Conservation (phyloP, 92 coral and sea anemone species). For the Zoanthus sansibaricus region DNA sequence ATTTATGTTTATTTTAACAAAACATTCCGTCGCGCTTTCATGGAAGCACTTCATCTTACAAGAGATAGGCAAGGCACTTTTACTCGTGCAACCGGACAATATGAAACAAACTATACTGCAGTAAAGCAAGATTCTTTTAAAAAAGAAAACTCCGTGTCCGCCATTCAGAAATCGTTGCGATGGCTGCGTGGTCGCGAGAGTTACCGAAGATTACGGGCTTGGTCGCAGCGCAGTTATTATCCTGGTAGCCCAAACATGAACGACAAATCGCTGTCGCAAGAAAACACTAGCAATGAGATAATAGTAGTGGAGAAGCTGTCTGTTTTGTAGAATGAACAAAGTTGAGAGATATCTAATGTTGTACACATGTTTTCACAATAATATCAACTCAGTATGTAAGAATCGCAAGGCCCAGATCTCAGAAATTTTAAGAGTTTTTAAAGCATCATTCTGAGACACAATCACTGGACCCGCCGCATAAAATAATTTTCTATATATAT, state of each 20-base stretch:
- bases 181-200: slow-evolving; percentile 22
- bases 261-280: neutral
- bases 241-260: neutral
- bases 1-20: slow-evolving; percentile 82
- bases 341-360: neutral
- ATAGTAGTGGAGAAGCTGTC: slow-evolving; percentile 25
- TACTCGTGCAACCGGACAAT: neutral
- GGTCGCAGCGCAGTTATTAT: neutral
- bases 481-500: no score
- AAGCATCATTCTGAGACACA: no score
- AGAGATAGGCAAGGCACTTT: neutral
- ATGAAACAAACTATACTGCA: neutral
- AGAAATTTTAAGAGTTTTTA: no score
- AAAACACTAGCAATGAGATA: neutral
- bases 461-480: no score
- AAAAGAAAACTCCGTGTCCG: neutral
- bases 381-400: neutral
- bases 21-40: slow-evolving; percentile 85
- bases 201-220: slow-evolving; percentile 4
- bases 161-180: neutral
- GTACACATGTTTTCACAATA: neutral
- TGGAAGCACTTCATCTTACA: slow-evolving; percentile 73
- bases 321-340: slow-evolving; percentile 19
- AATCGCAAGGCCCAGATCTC: no score
- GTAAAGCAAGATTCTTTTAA: neutral